Base-by-base conservation (phyloP, 1,140 invertebrate species). In the Cataglyphis hispanica region DNA sequence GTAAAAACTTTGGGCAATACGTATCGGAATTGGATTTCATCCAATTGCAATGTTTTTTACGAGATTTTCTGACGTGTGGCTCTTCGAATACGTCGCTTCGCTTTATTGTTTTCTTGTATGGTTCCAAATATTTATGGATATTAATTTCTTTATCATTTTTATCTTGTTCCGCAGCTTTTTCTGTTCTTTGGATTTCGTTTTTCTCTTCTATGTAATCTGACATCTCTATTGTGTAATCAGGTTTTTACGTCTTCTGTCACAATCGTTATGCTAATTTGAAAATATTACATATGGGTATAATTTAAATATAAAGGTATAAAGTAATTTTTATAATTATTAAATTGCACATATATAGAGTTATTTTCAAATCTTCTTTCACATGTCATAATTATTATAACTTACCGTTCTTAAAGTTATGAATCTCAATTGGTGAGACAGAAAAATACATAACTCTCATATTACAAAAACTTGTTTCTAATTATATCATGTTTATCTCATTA, bases 41-140 rank as follows among this genome's bases (percentile, higher is more conserved):
- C 78, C 53, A 83, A 25, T 72, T 19, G 56, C 67, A 37, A 61
- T 83, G 53, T 22, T 74, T 83, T 60, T 74, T 83, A n/a, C 10
- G 67, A 61, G 37, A 43, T 83, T 60, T 60, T 10, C n/a, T 25
- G 5, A 69, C 13, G 34, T 4, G 37, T 16, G 34, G 7, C 11
- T 34, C 27, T 8, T 43, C 43, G 6, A 53, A 72, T 8, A 27
- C 10, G 11, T 72, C 13, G 13, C n/a, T 74, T 46, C 8, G 67
- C n/a, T 83, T 83, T 34, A 70, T 46, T 31, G 40, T 8, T 46
- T 13, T 19, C 19, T 8, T 46, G 13, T 13, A 43, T 13, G 53
- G 11, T 46, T 74, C 27, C 13, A 53, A 74, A 50, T 50, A 50
- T 40, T 74, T 43, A 19, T 11, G 13, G 60, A 43, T 61, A 31